Evolutionary conservation across 2,888 invertebrate species (phyloP).

Genomic region (Acanthosepion lycidas): DNA sequence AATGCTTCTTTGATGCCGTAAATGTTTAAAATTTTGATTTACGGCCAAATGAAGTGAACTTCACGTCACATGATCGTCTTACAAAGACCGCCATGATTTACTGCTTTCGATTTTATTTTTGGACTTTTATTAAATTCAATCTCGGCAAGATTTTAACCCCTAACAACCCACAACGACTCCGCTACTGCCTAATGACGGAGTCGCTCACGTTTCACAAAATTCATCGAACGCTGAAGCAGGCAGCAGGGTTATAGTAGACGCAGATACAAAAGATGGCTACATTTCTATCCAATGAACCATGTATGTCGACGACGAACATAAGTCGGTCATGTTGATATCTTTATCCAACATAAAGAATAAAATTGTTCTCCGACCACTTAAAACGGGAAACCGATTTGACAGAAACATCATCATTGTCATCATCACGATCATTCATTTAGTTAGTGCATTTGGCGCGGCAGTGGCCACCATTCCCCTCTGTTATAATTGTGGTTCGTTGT

Average conservation of each 20-base stretch:
- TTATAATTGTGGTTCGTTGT: too few relatives aligned
- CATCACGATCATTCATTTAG: too few relatives aligned
- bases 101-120: neutral
- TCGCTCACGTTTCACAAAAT: neutral
- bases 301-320: too few relatives aligned
- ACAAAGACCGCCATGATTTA: neutral
- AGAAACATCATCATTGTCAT: too few relatives aligned
- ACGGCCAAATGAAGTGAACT: conserved; percentile 22
- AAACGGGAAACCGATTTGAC: too few relatives aligned
- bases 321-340: too few relatives aligned
- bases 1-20: conserved; percentile 22
- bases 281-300: too few relatives aligned
- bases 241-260: neutral
- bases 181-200: neutral
- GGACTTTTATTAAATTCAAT: conserved; percentile 33
- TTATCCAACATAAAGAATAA: too few relatives aligned
- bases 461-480: too few relatives aligned
- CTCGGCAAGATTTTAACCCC: neutral
- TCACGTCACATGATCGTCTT: conserved; percentile 33
- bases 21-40: conserved; percentile 23
- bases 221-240: neutral
- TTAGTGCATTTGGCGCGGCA: too few relatives aligned
- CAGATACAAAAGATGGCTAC: neutral
- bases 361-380: too few relatives aligned
- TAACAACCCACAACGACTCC: neutral